A percentile compares a stretch with the other conserved stretches of the same genome.
phyloP scores from a whole-genome alignment of 2,888 invertebrate genomes.

The Platypus cylindrus region DNA sequence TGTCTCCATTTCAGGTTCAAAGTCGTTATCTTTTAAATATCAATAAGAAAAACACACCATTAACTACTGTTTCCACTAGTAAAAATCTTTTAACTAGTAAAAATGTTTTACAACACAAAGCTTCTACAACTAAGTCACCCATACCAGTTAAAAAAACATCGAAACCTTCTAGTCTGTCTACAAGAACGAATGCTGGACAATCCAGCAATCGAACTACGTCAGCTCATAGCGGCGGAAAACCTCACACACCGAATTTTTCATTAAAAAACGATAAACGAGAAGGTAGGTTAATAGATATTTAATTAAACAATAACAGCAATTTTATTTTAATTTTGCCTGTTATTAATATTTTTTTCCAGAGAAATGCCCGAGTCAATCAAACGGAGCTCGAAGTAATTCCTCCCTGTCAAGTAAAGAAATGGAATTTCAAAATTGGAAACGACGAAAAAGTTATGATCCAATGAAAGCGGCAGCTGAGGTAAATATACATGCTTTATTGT shows the following conservation, averaged over 20 bases:
- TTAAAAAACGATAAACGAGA: slow-evolving; percentile 26
- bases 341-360: too few relatives aligned
- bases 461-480: slow-evolving; percentile 87
- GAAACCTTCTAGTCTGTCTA: slow-evolving; percentile 31
- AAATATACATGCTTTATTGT: too few relatives aligned
- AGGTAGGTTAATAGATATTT: slow-evolving; percentile 6
- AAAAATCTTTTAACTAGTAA: too few relatives aligned
- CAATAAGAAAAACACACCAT: slow-evolving; percentile 23
- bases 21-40: slow-evolving; percentile 33
- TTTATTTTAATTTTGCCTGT: too few relatives aligned
- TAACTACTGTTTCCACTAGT: too few relatives aligned
- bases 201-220: slow-evolving; percentile 48
- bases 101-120: too few relatives aligned
- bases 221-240: too few relatives aligned
- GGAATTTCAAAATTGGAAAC: slow-evolving; percentile 90
- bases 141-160: slow-evolving; percentile 9
- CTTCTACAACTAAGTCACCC: slow-evolving; percentile 5
- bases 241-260: slow-evolving; percentile 26
- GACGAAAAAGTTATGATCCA: slow-evolving; percentile 91
- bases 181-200: slow-evolving; percentile 49
- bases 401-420: slow-evolving; percentile 65
- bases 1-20: slow-evolving; percentile 22
- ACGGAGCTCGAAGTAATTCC: slow-evolving; percentile 49
- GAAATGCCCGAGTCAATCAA: slow-evolving; percentile 19
- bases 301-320: too few relatives aligned